Evolutionary conservation across 2,888 invertebrate species (phyloP).

Genomic region (Lomographa bimaculata): DNA sequence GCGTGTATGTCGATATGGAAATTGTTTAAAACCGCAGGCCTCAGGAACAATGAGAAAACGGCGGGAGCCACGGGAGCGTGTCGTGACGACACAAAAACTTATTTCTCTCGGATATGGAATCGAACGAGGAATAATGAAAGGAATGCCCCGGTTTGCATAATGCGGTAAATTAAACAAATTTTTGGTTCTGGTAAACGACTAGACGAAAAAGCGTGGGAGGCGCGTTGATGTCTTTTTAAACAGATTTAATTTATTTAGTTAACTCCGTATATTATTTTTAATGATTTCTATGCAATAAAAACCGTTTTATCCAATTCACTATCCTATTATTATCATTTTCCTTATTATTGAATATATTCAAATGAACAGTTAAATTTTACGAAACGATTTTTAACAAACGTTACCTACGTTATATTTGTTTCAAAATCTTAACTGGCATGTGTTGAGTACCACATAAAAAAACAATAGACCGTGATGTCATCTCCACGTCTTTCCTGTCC

Average conservation of each 20-base stretch:
- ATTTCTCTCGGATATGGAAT: slow-evolving; percentile 73
- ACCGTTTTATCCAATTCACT: too few relatives aligned
- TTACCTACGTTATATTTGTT: too few relatives aligned
- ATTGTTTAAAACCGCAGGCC: slow-evolving; percentile 69
- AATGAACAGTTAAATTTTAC: too few relatives aligned
- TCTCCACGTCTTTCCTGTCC: slow-evolving; percentile 44
- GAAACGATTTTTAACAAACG: too few relatives aligned
- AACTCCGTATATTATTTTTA: too few relatives aligned
- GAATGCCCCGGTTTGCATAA: slow-evolving; percentile 69
- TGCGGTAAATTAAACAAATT: slow-evolving; percentile 74
- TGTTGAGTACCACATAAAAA: too few relatives aligned
- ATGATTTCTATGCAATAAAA: too few relatives aligned
- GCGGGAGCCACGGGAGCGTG: slow-evolving; percentile 61
- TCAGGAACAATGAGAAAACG: slow-evolving; percentile 61
- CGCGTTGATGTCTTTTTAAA: slow-evolving; percentile 22
- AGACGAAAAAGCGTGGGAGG: slow-evolving; percentile 48
- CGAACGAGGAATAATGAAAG: slow-evolving; percentile 69
- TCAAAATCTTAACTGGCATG: too few relatives aligned
- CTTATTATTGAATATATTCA: too few relatives aligned
- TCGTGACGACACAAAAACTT: slow-evolving; percentile 74
- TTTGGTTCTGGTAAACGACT: slow-evolving; percentile 61
- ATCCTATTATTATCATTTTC: too few relatives aligned
- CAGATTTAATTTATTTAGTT: background rate
- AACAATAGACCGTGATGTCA: slow-evolving; percentile 21
- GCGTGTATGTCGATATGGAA: slow-evolving; percentile 55